Evolutionary conservation across 2,113 vertebrate genomes (phyloP), one percentile per base, ranked within the genome.

Genomic region (Oreochromis spilurus): DNA sequence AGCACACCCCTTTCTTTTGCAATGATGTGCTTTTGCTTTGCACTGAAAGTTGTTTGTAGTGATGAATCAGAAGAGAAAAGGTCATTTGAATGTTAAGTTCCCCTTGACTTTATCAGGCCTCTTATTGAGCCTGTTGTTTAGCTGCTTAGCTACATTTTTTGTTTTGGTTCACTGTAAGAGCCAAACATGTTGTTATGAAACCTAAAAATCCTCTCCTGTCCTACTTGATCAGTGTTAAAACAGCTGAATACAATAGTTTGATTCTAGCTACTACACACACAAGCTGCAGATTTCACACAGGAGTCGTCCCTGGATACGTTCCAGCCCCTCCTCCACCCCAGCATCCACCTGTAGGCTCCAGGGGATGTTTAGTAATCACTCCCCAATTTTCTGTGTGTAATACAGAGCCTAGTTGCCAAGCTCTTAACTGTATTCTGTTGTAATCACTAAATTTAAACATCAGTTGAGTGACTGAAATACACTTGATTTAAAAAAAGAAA

Each of bases 401-500:
- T 24, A 1, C 21, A 10, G 17, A 65, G 65, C 38, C 12, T n/a
- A 7, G 34, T 38, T 31, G n/a, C 36, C 5, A 9, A 72, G 13
- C 9, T 12, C 9, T 29, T 45, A 12, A 75, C 43, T 75, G 5
- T 29, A 29, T 75, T 31, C 0, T 75, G 43, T 48, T 48, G 43
- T 50, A 19, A 75, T 48, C 21, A 48, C 14, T 29, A 3, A 50
- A 12, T 75, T 50, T 19, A 50, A 75, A 48, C 38, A 43, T 11
- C 21, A 26, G 4, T 0, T 75, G 14, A 29, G 40, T 7, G 67
- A 45, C 40, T 72, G 43, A 11, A 43, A 70, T 0, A 9, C 36
- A 40, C 36, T 43, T 72, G 0, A 0, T 72, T 45, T 43, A 16
- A 72, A 0, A 72, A 3, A 1, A 13, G 16, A 72, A 67, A 67